phyloP scores from a whole-genome alignment of 2,888 invertebrate species.

The Thalpophila matura region DNA sequence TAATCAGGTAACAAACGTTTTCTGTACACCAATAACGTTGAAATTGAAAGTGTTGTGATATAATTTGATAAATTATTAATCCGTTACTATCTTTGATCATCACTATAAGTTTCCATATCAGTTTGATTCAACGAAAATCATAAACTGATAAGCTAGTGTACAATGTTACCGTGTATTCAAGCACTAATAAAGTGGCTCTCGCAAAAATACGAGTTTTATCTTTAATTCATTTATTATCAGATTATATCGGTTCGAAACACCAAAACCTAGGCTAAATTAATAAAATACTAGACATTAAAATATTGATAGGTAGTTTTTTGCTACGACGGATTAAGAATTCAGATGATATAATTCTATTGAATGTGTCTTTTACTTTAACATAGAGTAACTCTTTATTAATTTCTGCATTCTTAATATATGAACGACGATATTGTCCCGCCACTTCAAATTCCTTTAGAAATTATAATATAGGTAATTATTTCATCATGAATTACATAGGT shows the following conservation, averaged over 20 bases:
- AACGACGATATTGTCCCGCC: background rate
- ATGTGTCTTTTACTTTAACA: no score
- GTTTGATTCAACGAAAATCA: conserved; percentile 29
- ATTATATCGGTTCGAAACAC: conserved; percentile 26
- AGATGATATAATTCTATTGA: conserved; percentile 12
- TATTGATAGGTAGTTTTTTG: background rate
- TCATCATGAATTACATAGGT: background rate
- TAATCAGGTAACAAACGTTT: background rate
- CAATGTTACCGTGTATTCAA: background rate
- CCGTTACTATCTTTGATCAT: conserved; percentile 19
- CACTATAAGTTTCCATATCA: conserved; percentile 21
- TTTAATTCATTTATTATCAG: conserved; percentile 36
- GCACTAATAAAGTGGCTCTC: conserved; percentile 3
- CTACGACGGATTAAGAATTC: conserved; percentile 5
- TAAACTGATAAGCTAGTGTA: conserved; percentile 47
- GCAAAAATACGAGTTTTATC: conserved; percentile 38
- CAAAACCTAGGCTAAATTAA: conserved; percentile 1
- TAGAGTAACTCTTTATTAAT: no score
- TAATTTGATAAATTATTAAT: conserved; percentile 8
- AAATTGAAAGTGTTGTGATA: background rate
- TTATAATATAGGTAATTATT: conserved; percentile 1
- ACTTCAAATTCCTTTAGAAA: conserved; percentile 9
- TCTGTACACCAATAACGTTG: background rate
- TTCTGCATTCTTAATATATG: background rate
- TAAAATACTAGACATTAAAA: background rate